Evolutionary conservation across 1,140 invertebrate genomes (phyloP).

Genomic region (Myzus persicae): DNA sequence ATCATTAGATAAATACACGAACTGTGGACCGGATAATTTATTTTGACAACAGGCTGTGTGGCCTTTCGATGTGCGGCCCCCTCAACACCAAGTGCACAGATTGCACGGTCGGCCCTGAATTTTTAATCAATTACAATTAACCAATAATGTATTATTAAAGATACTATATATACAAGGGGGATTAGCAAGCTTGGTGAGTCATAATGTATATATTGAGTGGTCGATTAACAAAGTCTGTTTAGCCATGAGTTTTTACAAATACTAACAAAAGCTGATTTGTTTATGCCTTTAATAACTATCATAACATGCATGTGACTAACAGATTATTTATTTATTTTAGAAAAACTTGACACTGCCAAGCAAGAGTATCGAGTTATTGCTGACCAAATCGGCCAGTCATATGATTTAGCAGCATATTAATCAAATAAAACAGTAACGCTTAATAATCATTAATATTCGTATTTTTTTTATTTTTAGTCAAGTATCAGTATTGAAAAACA

Average conservation of each 20-base stretch:
- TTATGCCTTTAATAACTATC: background rate
- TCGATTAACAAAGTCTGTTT: background rate
- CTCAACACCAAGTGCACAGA: no score
- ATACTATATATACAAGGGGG: background rate
- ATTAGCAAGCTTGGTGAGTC: background rate
- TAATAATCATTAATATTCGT: background rate
- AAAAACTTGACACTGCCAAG: constrained; percentile 52
- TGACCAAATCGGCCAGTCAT: constrained; percentile 54
- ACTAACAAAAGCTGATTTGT: background rate
- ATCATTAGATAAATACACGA: no score
- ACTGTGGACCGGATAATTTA: no score
- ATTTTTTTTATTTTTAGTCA: background rate
- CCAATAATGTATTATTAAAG: background rate
- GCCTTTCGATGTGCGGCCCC: no score
- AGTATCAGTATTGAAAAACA: background rate
- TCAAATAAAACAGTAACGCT: background rate
- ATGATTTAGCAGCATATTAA: constrained; percentile 54
- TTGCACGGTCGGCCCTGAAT: no score
- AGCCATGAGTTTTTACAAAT: background rate
- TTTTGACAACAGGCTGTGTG: no score
- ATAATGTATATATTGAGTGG: background rate
- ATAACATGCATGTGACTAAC: background rate
- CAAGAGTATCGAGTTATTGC: constrained; percentile 50
- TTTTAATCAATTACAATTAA: no score
- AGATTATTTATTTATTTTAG: constrained; percentile 39